Conservation (phyloP, 2,113 vertebrate genomes). For the Muntiacus reevesi region DNA sequence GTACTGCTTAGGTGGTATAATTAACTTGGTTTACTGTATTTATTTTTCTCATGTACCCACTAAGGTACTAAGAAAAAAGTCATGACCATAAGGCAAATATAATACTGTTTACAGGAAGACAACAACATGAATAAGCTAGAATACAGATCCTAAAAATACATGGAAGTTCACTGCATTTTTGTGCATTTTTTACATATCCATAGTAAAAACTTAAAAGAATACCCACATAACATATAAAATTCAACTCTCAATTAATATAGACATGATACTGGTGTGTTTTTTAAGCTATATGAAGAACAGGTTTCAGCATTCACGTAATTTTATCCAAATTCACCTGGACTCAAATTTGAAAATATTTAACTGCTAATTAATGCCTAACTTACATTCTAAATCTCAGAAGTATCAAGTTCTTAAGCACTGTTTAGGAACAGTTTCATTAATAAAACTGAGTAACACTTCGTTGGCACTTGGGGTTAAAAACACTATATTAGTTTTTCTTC, state of each 20-base stretch:
- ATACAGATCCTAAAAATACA: neutral
- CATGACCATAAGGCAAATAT: neutral
- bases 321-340: neutral
- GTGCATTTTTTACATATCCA: neutral
- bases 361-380: neutral
- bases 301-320: neutral
- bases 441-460: neutral
- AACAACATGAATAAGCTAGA: neutral
- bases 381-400: neutral
- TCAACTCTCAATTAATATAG: neutral
- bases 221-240: neutral
- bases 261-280: neutral
- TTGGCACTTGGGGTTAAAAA: neutral
- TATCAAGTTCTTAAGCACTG: neutral
- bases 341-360: constrained; percentile 37
- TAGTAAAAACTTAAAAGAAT: neutral
- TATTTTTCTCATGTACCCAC: neutral
- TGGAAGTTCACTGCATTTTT: neutral
- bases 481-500: neutral
- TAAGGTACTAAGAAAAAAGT: neutral
- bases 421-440: neutral
- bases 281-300: neutral
- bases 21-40: neutral
- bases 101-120: neutral
- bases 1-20: neutral